Base-by-base conservation (phyloP, 2,888 invertebrate species). In the Sicus ferrugineus region DNA sequence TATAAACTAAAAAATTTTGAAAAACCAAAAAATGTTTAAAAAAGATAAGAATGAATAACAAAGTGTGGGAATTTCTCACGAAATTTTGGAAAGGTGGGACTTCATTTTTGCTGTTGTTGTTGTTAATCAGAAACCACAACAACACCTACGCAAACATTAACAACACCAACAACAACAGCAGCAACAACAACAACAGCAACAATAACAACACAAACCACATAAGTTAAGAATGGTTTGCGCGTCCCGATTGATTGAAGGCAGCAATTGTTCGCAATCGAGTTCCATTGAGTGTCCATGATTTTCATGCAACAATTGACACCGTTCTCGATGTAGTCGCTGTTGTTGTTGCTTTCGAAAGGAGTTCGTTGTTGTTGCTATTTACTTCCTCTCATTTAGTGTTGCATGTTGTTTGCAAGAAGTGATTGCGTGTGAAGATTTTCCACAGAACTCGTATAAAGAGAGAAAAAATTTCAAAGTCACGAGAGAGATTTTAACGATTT, bases 11-110 rank as follows among this genome's bases (percentile, higher is more conserved):
- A 54, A 16, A 54, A 54, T n/a, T 26, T 54, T 38, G 7, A 65
- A 65, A 30, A 63, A 31, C 31, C 52, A 34, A 16, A 54, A 34
- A 11, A 64, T 14, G 1, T 42, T 16, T 16, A 50, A 21, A 21
- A 14, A 7, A 58, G 23, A 38, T 9, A 11, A 16, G 38, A 59
- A 5, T 50, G 31, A 69, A 73, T 69, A 54, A 28, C 46, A 56
- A 72, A 74, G 70, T 73, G 73, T 74, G 74, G 72, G 74, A 74
- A 74, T 56, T 73, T 74, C 74, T 74, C 74, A 74, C 74, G 74
- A 74, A 71, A 71, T 50, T 62, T 67, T 23, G n/a, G 42, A 28
- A 31, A 38, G 52, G 19, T 52, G 52, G 19, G n/a, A 19, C 6
- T 31, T 30, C 31, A 6, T 64, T 19, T 6, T 21, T 19, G 31